Base-by-base conservation (phyloP, 2,113 vertebrate species). In the Tor tambroides region DNA sequence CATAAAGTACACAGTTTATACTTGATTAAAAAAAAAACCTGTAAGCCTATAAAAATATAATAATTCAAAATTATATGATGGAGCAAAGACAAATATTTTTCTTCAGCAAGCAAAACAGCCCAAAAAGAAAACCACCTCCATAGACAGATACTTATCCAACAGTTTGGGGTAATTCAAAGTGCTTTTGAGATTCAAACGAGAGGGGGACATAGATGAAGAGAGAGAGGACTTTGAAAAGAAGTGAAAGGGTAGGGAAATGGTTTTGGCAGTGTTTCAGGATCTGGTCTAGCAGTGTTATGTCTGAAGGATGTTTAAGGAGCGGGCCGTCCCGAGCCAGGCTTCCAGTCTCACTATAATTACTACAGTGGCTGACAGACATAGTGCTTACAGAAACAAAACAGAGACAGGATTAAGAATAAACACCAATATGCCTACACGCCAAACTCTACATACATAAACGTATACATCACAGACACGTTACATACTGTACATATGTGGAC, bases 361-460 rank as follows among this genome's bases (percentile, higher is more conserved):
- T 87, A 93, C 93, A 90, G 90, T 87, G 92, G 92, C 93, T 95
- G 94, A 95, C 93, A 95, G 95, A 95, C 94, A 92, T 90, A 89
- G 91, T 93, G 93, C 94, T 95, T 95, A 94, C 93, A 94, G 93
- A 93, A 94, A 95, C 93, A 95, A 95, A 95, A 95, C 94, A 95
- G 94, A 94, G 94, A 92, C 91, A 28, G 89, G 84, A 92, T 92
- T 92, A 91, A 93, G 94, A 94, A 93, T 94, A 95, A 94, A 94
- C 94, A 94, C 91, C 90, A 85, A 71, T 79, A 84, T 63, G 89
- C 86, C 88, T 90, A 89, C 87, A 87, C 87, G 49, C 81, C 84
- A 85, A 88, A 89, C 82, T 89, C 41, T 51, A 74, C 83, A 74
- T 38, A 80, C 79, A 81, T 23, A 76, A 84, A 87, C 51, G 41